These are phyloP conservation scores for Cricetomys ansorgei DNA, from an alignment of 2,113 vertebrate species.

Conservation along the genomic window DNA sequence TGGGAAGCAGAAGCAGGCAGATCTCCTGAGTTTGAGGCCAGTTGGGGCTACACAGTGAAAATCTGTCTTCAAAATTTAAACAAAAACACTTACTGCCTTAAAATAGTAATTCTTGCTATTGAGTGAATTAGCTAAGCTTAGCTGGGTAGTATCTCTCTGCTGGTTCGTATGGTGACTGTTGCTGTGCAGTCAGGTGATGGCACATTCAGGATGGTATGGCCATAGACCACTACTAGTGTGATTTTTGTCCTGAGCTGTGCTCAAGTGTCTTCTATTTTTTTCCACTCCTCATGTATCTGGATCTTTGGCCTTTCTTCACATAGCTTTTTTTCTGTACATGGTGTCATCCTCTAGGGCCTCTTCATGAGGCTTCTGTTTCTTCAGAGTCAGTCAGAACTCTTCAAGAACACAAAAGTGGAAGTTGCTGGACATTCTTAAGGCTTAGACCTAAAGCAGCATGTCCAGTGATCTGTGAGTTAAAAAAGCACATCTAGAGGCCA, in stretches of 20 bases:
- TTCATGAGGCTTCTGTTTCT: neutral
- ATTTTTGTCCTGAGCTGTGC: neutral
- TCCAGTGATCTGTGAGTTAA: neutral
- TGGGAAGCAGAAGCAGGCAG: neutral
- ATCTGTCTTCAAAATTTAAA: neutral
- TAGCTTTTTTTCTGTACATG: neutral
- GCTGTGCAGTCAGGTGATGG: neutral
- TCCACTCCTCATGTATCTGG: fast-evolving
- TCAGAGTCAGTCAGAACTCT: neutral
- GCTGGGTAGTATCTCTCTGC: neutral
- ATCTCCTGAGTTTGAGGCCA: neutral
- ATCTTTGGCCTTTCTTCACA: neutral
- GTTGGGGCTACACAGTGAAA: neutral
- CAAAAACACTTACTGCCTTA: neutral
- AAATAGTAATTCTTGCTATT: neutral
- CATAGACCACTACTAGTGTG: neutral
- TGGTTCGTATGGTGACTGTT: neutral
- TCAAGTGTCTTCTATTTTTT: neutral
- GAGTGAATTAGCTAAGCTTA: neutral
- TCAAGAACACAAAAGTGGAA: neutral
- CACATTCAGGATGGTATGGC: neutral
- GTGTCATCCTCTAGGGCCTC: neutral
- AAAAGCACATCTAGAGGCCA: neutral
- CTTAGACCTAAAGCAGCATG: neutral
- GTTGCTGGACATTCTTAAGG: neutral